Evolutionary conservation across 2,113 vertebrate species (phyloP), one percentile per base, ranked within the genome.

Genomic region (Platycercus adscitus): DNA sequence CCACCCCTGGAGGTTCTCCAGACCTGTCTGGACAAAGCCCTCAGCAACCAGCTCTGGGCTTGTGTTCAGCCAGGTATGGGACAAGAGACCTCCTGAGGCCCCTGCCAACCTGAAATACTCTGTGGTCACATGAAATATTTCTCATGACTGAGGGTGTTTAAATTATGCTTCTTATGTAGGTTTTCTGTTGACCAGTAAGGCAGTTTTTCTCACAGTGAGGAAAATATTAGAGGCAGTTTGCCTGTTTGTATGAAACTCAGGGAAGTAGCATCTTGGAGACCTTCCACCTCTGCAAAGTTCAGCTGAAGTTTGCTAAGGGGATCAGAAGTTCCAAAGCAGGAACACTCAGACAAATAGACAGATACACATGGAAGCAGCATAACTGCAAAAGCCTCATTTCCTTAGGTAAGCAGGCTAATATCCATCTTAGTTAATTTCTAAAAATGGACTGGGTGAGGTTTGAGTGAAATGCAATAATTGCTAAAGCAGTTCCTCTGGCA

Each of bases 21-120:
- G 52, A 77, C 8, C 10, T n/a, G 11, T 35, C 53, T 52, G 53
- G 11, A 56, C 11, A 49, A 65, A 86, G 4, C 21, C 66, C 17
- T 26, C 23, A 72, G 35, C 35, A 86, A 43, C 21, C 6, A 56
- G 20, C 7, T 83, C 78, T 89, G 64, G 20, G 16, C 71, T 70
- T 70, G 41, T 4, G 5, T 86, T 93, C 24, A 7, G 11, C 20
- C 4, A 28, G 11, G 15, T 16, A 4, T n/a, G 26, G 20, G 24
- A 69, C 1, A 1, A 55, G 24, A 77, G 19, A 2, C 13, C 10
- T 91, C 13, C n/a, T 63, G 4, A 24, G 9, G 9, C 0, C 8
- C 14, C 26, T 65, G 44, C 16, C 39, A 33, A 1, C 35, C 61
- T 82, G 75, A 85, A 89, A 49, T 71, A 53, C 23, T 3, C 11